Percentiles rank a stretch among this genome's conserved stretches.
Conservation (phyloP, 2,113 vertebrate genomes). For the Bambusicola thoracicus region DNA sequence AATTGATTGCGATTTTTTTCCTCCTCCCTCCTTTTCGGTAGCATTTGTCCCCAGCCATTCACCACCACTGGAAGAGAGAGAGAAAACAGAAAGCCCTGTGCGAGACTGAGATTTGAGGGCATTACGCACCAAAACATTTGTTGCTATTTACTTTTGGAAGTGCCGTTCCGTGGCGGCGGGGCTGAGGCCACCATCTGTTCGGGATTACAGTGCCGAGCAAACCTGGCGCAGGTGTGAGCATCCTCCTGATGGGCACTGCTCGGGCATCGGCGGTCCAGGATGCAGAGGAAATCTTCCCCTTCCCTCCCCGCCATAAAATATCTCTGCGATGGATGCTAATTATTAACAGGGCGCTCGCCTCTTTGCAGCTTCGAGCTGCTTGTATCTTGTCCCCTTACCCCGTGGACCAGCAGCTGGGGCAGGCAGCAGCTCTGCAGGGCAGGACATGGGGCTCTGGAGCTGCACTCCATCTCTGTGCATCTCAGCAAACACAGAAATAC, state of each 20-base stretch:
- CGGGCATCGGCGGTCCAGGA: background rate
- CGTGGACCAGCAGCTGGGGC: background rate
- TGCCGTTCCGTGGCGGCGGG: conserved; percentile 58
- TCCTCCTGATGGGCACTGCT: background rate
- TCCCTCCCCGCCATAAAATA: background rate
- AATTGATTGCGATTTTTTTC: conserved; percentile 9
- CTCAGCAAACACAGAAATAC: background rate
- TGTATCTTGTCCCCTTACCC: background rate
- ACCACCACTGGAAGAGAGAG: background rate
- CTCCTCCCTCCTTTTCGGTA: background rate
- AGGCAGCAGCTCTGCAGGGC: rapidly evolving
- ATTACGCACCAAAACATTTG: conserved; percentile 73
- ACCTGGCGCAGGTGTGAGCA: background rate
- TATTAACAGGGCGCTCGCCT: rapidly evolving
- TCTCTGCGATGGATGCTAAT: background rate
- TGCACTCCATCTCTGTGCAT: background rate
- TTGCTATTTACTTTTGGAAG: conserved; percentile 78
- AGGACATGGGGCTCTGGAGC: background rate
- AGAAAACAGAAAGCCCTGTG: conserved; percentile 7
- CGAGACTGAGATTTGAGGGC: conserved; percentile 68
- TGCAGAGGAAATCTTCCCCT: background rate
- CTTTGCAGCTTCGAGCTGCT: background rate
- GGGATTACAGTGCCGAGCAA: conserved; percentile 22
- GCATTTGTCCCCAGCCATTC: conserved; percentile 61
- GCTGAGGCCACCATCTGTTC: conserved; percentile 73